Evolutionary conservation across 92 coral and sea anemone species (phyloP), one percentile per base, ranked within the genome.

Genomic region (Palythoa grandiflora): DNA sequence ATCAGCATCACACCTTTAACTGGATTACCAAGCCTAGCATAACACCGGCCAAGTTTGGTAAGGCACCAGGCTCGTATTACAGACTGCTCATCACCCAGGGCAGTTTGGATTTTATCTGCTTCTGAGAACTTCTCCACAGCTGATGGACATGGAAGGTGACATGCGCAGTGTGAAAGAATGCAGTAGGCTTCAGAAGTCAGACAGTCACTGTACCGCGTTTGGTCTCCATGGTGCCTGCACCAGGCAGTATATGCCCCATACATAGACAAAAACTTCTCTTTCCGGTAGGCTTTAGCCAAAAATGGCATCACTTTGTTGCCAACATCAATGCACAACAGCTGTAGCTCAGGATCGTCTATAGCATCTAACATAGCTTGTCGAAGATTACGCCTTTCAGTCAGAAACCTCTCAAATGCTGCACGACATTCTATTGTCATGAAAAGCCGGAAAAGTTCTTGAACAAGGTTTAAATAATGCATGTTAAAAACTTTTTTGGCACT

Each of bases 111-210:
- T 73, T 79, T 84, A 75, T 92, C 89, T 2, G 99, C 99, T 87
- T 95, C 93, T 59, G 92, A 88, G 87, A 97, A 97, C 92, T 88
- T 93, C 81, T 91, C 70, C 2, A 94, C 98, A 17, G 99, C 99
- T 1, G 92, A 61, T 7, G 99, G 98, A 54, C 99, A 97, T 10
- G 99, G 99, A 53, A 93, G 94, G 75, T 92, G 97, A 35, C 99
- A 97, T 5, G 98, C 96, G 85, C 99, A 97, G 60, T 97, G 98
- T 1, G 96, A 93, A 65, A 93, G 90, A 75, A 95, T 93, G 85
- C 96, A 93, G 84, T 95, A 97, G 28, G 98, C 99, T 65, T 94
- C 98, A 4, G 98, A 90, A 1, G 94, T 93, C 84, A 96, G 84
- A 68, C 96, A 93, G 78, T 96, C 90, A 71, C 98, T 91, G 87